A percentile compares a stretch with the other conserved stretches of the same genome.
phyloP scores from a whole-genome alignment of 2,888 invertebrate genomes.

The Tachina fera region DNA sequence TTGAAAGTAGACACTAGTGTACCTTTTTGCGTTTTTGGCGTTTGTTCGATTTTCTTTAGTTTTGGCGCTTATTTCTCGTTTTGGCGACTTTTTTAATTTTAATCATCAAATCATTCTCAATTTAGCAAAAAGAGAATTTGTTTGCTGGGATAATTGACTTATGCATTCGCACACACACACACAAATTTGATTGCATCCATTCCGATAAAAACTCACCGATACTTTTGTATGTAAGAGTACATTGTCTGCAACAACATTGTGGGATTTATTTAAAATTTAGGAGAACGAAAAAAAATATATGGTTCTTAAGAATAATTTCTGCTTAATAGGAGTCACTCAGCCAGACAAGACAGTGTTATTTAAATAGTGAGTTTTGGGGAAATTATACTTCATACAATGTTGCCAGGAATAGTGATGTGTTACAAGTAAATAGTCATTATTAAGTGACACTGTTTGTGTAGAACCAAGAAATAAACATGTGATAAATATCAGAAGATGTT shows the following conservation, averaged over 20 bases:
- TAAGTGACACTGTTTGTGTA: neutral
- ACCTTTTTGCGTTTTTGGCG: no score
- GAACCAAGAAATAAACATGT: neutral
- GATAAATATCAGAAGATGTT: neutral
- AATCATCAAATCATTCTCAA: neutral
- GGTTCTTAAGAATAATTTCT: conserved; percentile 61
- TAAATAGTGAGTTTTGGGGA: conserved; percentile 26
- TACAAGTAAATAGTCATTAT: neutral
- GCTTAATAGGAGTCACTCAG: conserved; percentile 41
- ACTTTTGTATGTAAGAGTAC: conserved; percentile 11
- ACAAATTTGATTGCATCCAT: conserved; percentile 19
- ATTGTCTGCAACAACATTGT: conserved; percentile 55
- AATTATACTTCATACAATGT: conserved; percentile 5
- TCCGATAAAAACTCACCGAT: conserved; percentile 6
- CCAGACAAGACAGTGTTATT: conserved; percentile 56
- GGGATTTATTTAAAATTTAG: conserved; percentile 59
- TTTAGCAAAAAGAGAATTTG: neutral
- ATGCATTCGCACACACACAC: neutral
- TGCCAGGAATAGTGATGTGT: neutral
- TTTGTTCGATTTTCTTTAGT: no score
- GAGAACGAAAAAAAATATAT: conserved; percentile 21
- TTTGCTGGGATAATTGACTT: neutral
- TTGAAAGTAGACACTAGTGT: no score
- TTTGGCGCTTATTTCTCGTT: no score
- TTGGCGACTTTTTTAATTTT: no score